phyloP scores from a whole-genome alignment of 2,113 vertebrate genomes.

The Trichomycterus rosablanca region DNA sequence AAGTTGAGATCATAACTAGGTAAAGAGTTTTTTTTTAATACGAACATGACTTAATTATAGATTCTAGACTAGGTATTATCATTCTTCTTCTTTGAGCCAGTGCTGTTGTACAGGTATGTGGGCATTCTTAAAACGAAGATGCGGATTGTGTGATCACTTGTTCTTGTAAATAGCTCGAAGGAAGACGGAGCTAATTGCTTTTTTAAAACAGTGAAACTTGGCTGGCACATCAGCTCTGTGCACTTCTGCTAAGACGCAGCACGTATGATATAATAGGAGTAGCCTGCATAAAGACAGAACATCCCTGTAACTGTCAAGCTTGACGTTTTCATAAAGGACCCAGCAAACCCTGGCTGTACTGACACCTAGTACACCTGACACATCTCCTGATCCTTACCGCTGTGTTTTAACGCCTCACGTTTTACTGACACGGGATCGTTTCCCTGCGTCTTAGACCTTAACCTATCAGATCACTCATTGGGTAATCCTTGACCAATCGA shows the following conservation, averaged over 20 bases:
- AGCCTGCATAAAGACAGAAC: background rate
- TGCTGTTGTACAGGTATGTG: background rate
- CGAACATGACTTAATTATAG: conserved; percentile 3
- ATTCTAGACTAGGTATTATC: conserved; percentile 6
- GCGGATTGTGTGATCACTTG: background rate
- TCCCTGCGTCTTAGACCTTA: background rate
- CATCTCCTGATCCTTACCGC: background rate
- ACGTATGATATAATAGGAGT: background rate
- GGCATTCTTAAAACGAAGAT: background rate
- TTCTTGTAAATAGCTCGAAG: conserved; percentile 14
- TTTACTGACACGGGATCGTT: conserved; percentile 39
- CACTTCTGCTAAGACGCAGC: conserved; percentile 8
- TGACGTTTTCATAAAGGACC: conserved; percentile 28
- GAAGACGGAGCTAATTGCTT: conserved; percentile 27
- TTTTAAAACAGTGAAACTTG: conserved; percentile 12
- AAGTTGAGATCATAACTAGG: background rate
- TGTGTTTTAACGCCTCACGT: conserved; percentile 44
- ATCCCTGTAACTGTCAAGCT: background rate
- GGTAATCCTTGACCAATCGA: conserved; percentile 24
- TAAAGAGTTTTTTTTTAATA: background rate
- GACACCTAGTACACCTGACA: too few species aligned
- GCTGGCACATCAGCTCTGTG: background rate
- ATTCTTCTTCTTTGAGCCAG: background rate
- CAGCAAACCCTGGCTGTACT: conserved; percentile 27
- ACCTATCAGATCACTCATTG: conserved; percentile 11